Conservation (phyloP, 2,113 vertebrate genomes). For the human region DNA sequence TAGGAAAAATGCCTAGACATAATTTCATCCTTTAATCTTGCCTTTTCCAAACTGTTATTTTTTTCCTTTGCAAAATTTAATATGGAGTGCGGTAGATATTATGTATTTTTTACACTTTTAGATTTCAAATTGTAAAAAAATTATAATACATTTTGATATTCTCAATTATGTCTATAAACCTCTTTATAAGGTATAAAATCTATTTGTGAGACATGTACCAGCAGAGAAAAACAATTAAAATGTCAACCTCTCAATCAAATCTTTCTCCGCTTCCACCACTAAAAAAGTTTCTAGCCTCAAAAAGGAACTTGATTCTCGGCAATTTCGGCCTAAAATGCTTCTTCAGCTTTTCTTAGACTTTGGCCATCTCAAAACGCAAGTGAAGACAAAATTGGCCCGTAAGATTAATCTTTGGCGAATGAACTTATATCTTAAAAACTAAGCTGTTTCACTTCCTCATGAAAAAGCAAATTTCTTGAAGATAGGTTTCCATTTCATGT, state of each 20-base stretch:
- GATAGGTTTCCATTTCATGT: constrained; percentile 53
- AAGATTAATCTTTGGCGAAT: constrained; percentile 68
- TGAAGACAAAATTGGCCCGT: constrained; percentile 64
- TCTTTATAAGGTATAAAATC: neutral
- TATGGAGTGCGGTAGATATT: neutral
- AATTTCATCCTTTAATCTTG: neutral
- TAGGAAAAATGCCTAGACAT: neutral
- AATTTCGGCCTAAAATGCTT: constrained; percentile 70
- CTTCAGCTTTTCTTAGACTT: constrained; percentile 75
- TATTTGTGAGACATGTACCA: neutral
- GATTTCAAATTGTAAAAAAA: neutral
- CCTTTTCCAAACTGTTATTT: neutral
- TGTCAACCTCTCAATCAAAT: neutral
- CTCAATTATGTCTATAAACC: constrained; percentile 3
- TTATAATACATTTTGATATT: neutral
- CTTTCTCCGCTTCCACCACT: constrained; percentile 29
- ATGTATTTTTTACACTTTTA: neutral
- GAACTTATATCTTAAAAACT: constrained; percentile 63
- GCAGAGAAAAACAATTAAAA: constrained; percentile 40
- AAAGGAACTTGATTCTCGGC: constrained; percentile 74
- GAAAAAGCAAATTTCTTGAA: constrained; percentile 62
- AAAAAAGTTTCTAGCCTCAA: constrained; percentile 66
- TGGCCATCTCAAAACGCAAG: constrained; percentile 72
- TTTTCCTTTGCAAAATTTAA: constrained; percentile 23
- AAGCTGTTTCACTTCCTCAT: constrained; percentile 76